Conservation (phyloP, 2,888 invertebrate species). For the Ommatoiulus sabulosus region DNA sequence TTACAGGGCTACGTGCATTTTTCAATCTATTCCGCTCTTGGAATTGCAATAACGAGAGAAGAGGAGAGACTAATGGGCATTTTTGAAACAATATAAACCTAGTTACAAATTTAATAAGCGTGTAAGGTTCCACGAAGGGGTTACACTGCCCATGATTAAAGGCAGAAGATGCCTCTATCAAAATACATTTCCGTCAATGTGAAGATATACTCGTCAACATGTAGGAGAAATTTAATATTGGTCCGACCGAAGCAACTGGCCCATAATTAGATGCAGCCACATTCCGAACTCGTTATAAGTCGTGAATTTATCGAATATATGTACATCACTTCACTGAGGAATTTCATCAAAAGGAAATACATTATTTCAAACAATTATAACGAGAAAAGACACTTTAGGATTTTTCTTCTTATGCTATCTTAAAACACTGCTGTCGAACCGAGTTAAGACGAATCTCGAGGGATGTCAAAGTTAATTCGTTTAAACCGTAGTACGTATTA, state of each 20-base stretch:
- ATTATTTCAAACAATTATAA: too few relatives aligned
- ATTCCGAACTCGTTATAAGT: neutral
- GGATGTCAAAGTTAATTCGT: too few relatives aligned
- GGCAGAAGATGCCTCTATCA: neutral
- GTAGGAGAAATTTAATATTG: slow-evolving; percentile 13
- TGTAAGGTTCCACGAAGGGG: neutral
- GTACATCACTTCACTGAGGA: neutral
- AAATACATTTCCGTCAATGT: neutral
- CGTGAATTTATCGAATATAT: neutral
- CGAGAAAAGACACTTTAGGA: too few relatives aligned
- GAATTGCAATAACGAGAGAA: neutral
- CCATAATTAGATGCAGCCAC: neutral
- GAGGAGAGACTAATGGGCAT: slow-evolving; percentile 18
- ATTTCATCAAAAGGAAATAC: neutral
- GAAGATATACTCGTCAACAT: neutral
- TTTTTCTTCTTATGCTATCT: too few relatives aligned
- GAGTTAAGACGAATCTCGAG: too few relatives aligned
- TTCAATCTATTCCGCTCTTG: neutral
- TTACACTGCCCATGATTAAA: slow-evolving; percentile 17
- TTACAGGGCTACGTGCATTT: neutral
- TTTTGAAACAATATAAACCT: neutral
- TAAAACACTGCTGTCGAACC: too few relatives aligned
- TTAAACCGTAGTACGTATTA: too few relatives aligned
- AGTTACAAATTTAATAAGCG: slow-evolving; percentile 26
- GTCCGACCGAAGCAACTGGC: neutral